Evolutionary conservation across 2,888 invertebrate species (phyloP).

Genomic region (Ctenicera cuprea): DNA sequence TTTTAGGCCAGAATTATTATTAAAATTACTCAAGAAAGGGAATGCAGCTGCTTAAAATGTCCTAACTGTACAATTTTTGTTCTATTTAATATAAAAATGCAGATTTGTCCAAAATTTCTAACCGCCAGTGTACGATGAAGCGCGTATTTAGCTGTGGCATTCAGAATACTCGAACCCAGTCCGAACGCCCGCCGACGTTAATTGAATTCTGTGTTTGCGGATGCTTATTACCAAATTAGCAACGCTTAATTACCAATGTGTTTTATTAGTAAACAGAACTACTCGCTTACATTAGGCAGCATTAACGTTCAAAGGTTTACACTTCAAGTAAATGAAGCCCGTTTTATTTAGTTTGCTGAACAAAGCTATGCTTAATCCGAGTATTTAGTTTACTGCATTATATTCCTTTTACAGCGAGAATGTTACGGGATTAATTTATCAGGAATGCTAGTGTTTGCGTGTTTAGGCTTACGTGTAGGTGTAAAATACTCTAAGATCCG

Average conservation of each 20-base stretch:
- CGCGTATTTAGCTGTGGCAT: slow-evolving; percentile 43
- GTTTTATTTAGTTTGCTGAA: slow-evolving; percentile 65
- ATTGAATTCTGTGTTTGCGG: slow-evolving; percentile 73
- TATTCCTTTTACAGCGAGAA: slow-evolving; percentile 49
- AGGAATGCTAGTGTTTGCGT: slow-evolving; percentile 52
- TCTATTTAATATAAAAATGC: background rate
- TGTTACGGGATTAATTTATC: slow-evolving; percentile 53
- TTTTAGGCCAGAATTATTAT: too few species aligned
- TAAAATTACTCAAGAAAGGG: too few species aligned
- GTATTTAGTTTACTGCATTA: slow-evolving; percentile 55
- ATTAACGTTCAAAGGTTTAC: slow-evolving; percentile 69
- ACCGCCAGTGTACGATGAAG: slow-evolving; percentile 16
- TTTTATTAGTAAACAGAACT: slow-evolving; percentile 72
- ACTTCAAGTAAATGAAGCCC: slow-evolving; percentile 63
- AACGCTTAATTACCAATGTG: slow-evolving; percentile 73
- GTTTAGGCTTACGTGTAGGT: slow-evolving; percentile 52
- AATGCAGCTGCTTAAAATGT: too few species aligned
- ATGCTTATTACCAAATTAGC: slow-evolving; percentile 74
- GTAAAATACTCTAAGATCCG: slow-evolving; percentile 49
- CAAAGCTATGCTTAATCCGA: slow-evolving; percentile 59
- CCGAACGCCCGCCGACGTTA: slow-evolving; percentile 66
- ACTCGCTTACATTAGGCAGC: slow-evolving; percentile 70
- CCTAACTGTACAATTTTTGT: background rate
- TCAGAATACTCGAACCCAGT: slow-evolving; percentile 50
- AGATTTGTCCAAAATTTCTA: slow-evolving; percentile 7